These are phyloP conservation scores for Amphilophus citrinellus DNA, from an alignment of 2,113 vertebrate genomes.

Conservation along the genomic window DNA sequence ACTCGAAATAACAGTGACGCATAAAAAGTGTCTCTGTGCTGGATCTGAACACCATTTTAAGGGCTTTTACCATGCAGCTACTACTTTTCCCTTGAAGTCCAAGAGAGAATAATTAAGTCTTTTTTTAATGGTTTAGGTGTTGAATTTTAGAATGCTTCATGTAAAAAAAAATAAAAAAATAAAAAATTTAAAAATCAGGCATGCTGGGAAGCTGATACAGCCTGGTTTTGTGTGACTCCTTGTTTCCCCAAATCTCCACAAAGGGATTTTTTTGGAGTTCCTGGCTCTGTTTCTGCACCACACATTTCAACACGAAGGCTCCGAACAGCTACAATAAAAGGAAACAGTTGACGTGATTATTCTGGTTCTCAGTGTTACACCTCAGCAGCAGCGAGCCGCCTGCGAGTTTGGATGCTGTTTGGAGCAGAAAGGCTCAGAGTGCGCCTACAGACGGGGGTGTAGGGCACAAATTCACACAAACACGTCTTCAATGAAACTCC, in stretches of 20 bases:
- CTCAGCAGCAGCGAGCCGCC: conserved; percentile 16
- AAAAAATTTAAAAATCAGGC: not conserved
- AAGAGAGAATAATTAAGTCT: not conserved
- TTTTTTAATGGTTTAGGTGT: not conserved
- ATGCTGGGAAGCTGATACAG: not conserved
- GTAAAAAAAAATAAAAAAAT: not conserved
- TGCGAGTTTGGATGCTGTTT: conserved; percentile 14
- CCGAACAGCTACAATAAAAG: conserved; percentile 20
- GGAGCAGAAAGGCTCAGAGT: conserved; percentile 23
- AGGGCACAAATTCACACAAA: conserved; percentile 40
- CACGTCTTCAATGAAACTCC: conserved; percentile 25
- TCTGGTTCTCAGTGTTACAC: conserved; percentile 23
- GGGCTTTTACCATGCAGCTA: not conserved
- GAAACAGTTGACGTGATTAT: conserved; percentile 23
- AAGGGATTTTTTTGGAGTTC: conserved; percentile 13
- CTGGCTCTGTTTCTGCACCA: conserved; percentile 18
- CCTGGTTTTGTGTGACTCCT: conserved; percentile 7
- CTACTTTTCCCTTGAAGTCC: not conserved
- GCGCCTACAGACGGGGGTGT: conserved; percentile 28
- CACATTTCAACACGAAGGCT: conserved; percentile 5
- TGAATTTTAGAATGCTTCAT: not conserved
- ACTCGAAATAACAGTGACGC: not conserved
- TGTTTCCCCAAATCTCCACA: conserved; percentile 11
- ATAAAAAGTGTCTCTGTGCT: not conserved
- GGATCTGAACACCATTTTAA: not conserved